phyloP scores from a whole-genome alignment of 1,140 invertebrate genomes.

The Whitmania pigra region DNA sequence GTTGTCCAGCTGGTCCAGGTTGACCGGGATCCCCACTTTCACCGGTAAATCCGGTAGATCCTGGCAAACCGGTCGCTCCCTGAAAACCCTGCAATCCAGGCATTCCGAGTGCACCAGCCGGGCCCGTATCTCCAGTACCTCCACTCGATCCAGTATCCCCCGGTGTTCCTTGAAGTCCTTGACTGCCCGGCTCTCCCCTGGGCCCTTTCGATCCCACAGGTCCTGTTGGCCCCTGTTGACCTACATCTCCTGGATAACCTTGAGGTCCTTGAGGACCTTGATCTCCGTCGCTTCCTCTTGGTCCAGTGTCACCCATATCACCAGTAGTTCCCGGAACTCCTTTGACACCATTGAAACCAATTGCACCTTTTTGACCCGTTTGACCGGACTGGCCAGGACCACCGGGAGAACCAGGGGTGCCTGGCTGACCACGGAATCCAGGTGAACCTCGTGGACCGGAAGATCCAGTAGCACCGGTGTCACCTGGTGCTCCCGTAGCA shows the following conservation, averaged over 20 bases:
- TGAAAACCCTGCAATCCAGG: not conserved
- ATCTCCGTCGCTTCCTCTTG: conserved; percentile 32
- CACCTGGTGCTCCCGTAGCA: conserved; percentile 5
- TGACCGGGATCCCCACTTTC: conserved; percentile 6
- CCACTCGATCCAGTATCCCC: conserved; percentile 19
- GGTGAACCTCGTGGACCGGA: conserved; percentile 14
- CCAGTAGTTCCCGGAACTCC: not conserved
- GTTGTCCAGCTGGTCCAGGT: conserved; percentile 13
- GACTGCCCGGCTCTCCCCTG: conserved; percentile 12
- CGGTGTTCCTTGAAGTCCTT: conserved; percentile 17
- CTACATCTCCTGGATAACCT: conserved; percentile 17
- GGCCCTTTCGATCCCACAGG: conserved; percentile 17
- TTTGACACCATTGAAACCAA: conserved; percentile 44
- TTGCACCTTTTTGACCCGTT: conserved; percentile 7
- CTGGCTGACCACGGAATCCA: conserved; percentile 17
- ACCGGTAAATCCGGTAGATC: not conserved
- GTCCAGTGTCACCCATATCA: not conserved
- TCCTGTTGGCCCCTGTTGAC: conserved; percentile 19
- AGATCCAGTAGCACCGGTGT: conserved; percentile 21
- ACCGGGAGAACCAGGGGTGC: conserved; percentile 16
- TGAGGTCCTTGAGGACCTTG: conserved; percentile 43
- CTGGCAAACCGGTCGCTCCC: not conserved
- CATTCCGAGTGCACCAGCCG: not conserved
- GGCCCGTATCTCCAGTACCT: not conserved
- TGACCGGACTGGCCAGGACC: conserved; percentile 20